Percentiles rank a stretch among this genome's conserved stretches.
Conservation (phyloP, 2,113 vertebrate genomes). For the Caranx melampygus region DNA sequence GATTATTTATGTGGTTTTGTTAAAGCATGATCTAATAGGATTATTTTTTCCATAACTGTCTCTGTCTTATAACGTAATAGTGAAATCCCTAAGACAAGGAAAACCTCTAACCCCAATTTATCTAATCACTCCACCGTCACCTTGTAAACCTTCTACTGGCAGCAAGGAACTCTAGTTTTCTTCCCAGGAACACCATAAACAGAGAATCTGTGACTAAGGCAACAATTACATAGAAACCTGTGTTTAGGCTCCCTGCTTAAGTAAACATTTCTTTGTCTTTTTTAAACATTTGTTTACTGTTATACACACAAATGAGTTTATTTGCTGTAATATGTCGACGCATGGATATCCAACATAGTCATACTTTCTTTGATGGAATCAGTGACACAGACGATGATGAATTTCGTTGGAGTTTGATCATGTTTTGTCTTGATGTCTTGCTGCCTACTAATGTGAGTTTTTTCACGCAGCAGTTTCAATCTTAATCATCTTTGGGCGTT, state of each 20-base stretch:
- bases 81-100: conserved; percentile 29
- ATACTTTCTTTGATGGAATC: conserved; percentile 35
- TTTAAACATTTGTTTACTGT: conserved; percentile 46
- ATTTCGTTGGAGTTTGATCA: conserved; percentile 30
- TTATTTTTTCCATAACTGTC: not conserved
- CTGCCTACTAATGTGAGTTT: conserved; percentile 23
- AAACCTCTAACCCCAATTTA: conserved; percentile 35
- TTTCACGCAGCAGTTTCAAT: conserved; percentile 22
- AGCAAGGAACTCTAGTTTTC: conserved; percentile 26
- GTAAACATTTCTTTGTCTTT: conserved; percentile 46
- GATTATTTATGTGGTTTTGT: conserved; percentile 24
- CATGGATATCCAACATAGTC: conserved; percentile 31
- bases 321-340: conserved; percentile 24
- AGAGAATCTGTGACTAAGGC: conserved; percentile 53
- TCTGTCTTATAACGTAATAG: conserved; percentile 29
- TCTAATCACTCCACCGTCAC: conserved; percentile 36
- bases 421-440: conserved; percentile 47
- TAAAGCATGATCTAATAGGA: conserved; percentile 22
- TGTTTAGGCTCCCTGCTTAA: conserved; percentile 45
- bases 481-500: conserved; percentile 37
- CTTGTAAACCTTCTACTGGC: conserved; percentile 46
- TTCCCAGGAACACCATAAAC: conserved; percentile 58
- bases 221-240: conserved; percentile 39
- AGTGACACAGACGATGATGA: conserved; percentile 34
- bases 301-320: conserved; percentile 42